phyloP scores from a whole-genome alignment of 1,140 invertebrate genomes.

The Zaprionus capensis region DNA sequence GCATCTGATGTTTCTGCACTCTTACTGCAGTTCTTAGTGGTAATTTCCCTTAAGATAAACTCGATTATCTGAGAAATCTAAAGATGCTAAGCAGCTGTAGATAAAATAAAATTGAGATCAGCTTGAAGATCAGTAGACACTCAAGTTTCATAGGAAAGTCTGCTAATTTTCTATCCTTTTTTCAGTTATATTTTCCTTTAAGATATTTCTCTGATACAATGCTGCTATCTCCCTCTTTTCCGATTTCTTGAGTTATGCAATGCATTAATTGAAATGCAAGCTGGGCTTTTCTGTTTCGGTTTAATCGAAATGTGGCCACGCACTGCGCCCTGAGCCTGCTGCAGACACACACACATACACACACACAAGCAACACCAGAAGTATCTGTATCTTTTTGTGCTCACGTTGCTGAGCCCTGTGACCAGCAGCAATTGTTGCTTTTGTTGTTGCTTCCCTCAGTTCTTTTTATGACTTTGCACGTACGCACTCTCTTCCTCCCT shows the following conservation, averaged over 20 bases:
- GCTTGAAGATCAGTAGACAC: no score
- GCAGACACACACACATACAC: not conserved
- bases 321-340: constrained; percentile 54
- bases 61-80: not conserved
- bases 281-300: constrained; percentile 35
- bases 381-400: constrained; percentile 27
- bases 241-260: constrained; percentile 49
- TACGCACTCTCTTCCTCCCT: constrained; percentile 37
- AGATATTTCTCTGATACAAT: not conserved
- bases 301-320: constrained; percentile 69
- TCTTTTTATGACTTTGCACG: constrained; percentile 69
- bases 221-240: not conserved
- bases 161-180: not conserved
- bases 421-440: constrained; percentile 34
- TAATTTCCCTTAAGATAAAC: no score
- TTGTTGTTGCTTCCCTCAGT: constrained; percentile 10
- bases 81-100: not conserved
- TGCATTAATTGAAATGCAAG: constrained; percentile 74
- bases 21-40: no score
- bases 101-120: not conserved
- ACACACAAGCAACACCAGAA: constrained; percentile 4
- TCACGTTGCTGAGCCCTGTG: constrained; percentile 32
- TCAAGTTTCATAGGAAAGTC: no score
- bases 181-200: not conserved
- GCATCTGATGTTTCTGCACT: no score